Evolutionary conservation across 2,888 invertebrate species (phyloP), one percentile per base, ranked within the genome.

Genomic region (Odontocolon sp.): DNA sequence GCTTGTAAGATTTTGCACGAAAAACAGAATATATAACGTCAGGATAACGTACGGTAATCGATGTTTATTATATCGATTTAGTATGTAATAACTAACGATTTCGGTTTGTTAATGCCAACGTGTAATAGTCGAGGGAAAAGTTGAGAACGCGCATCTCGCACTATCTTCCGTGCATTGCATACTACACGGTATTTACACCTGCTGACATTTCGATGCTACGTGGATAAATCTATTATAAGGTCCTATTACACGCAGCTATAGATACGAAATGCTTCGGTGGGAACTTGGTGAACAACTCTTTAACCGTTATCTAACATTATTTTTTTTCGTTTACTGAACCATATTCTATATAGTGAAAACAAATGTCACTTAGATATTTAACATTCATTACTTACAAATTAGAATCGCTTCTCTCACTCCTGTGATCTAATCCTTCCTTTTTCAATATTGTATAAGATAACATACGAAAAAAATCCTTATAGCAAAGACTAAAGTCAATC

Each of bases 121-220:
- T 26, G 38, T 36, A 11, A 59, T 42, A 42, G 42, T n/a, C 18
- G 59, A 42, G 42, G 59, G 11, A 59, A 42, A 40, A 59, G 28
- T 40, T 40, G 28, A 42, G 59, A 50, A 11, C 21, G n/a, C 42
- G n/a, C 31, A 18, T 18, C n/a, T 16, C 14, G 9, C n/a, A 16
- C 54, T 18, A 28, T 59, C 59, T 59, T 59, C 59, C 59, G 59
- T 42, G 42, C 42, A 42, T 59, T 59, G 9, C 59, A 26, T 9
- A 18, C 38, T 21, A 6, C n/a, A 40, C 26, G 18, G 16, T 59
- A 42, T 42, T 59, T 59, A 28, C 59, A 59, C 40, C 28, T 42
- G 28, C 59, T 59, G 59, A 59, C 59, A 59, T 59, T 59, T 59
- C 59, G 59, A 59, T 28, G 31, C 28, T 59, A 59, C 59, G n/a